phyloP scores from a whole-genome alignment of 2,113 vertebrate genomes.

The Paralichthys olivaceus region DNA sequence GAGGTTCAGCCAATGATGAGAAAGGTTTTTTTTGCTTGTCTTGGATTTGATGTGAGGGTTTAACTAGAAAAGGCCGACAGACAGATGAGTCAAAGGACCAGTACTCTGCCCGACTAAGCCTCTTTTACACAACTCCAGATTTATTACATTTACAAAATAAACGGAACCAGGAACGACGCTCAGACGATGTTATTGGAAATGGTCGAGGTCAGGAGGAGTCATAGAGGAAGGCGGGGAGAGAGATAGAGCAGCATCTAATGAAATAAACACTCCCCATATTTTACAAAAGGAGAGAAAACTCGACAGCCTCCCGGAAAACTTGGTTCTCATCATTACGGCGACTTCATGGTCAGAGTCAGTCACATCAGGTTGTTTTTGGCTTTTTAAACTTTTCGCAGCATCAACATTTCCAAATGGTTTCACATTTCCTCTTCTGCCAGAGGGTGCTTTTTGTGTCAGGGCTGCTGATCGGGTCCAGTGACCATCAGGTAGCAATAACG shows the following conservation, averaged over 20 bases:
- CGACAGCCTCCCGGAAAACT: background rate
- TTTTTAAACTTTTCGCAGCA: slow-evolving; percentile 6
- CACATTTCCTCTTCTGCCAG: slow-evolving; percentile 18
- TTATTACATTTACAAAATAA: slow-evolving; percentile 59
- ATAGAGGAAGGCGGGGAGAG: background rate
- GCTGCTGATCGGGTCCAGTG: background rate
- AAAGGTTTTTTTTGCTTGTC: slow-evolving; percentile 43
- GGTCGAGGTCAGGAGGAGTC: slow-evolving; percentile 42
- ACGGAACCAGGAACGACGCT: slow-evolving; percentile 28
- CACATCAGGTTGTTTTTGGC: background rate
- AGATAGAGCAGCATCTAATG: slow-evolving; percentile 19
- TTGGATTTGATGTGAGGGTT: slow-evolving; percentile 55
- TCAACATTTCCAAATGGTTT: slow-evolving; percentile 33
- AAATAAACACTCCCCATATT: slow-evolving; percentile 28
- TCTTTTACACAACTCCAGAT: slow-evolving; percentile 44
- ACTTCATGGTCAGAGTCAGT: too few relatives aligned
- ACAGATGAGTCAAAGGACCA: slow-evolving; percentile 35
- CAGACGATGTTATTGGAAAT: slow-evolving; percentile 41
- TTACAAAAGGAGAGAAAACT: slow-evolving; percentile 2
- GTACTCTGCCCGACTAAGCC: slow-evolving; percentile 43
- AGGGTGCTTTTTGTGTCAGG: slow-evolving; percentile 7
- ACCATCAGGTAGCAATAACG: slow-evolving; percentile 49
- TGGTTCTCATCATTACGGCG: background rate
- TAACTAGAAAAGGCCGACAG: slow-evolving; percentile 48
- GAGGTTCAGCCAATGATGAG: slow-evolving; percentile 24